Conservation (phyloP, 2,797 vertebrate genomes). For the Sus cebifrons region DNA sequence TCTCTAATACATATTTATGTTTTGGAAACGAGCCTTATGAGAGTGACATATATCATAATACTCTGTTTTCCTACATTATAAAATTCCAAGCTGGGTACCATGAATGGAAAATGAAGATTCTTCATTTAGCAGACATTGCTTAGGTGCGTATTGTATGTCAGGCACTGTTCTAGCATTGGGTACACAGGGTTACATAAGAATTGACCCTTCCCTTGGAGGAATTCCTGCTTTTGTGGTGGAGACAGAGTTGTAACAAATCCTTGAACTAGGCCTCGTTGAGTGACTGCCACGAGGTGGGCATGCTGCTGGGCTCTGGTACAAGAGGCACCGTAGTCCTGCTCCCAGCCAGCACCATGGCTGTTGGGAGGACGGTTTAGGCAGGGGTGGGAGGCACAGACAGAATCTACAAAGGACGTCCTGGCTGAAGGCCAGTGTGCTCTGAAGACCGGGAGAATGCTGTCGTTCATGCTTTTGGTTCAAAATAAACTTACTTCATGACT, state of each 20-base stretch:
- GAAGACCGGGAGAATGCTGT: fast-evolving
- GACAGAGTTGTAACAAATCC: background rate
- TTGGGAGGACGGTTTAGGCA: background rate
- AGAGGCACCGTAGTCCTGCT: background rate
- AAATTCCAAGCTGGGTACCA: background rate
- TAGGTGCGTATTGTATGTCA: background rate
- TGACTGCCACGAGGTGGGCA: background rate
- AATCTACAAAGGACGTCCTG: background rate
- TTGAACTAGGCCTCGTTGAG: background rate
- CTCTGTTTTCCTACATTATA: background rate
- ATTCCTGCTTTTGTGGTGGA: background rate
- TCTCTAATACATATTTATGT: slow-evolving; percentile 12
- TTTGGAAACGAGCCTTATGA: background rate
- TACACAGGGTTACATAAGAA: background rate
- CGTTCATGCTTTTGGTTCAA: background rate
- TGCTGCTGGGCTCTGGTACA: background rate
- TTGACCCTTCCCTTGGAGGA: background rate
- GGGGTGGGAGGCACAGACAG: background rate
- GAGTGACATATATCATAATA: background rate
- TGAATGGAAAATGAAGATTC: background rate
- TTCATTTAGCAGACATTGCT: background rate
- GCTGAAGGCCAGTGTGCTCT: no score
- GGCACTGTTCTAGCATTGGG: background rate
- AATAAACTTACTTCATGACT: background rate
- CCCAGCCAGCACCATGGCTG: no score